phyloP scores from a whole-genome alignment of 2,888 invertebrate species.

The Sepiola atlantica region DNA sequence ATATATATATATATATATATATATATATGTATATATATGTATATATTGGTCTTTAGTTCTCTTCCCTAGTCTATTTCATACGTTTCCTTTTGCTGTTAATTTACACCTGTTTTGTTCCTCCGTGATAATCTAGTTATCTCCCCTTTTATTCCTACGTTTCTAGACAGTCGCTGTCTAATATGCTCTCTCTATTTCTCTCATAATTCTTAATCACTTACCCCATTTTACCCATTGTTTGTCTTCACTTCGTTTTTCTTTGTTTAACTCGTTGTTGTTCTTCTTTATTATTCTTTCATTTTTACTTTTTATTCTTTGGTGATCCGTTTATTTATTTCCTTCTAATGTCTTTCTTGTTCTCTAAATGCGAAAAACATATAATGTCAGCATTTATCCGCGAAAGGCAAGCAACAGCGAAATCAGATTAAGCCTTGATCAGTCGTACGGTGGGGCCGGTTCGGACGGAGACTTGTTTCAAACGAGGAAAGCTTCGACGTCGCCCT shows the following conservation, averaged over 20 bases:
- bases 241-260: neutral
- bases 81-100: neutral
- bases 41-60: neutral
- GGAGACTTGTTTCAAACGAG: neutral
- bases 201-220: too few relatives aligned
- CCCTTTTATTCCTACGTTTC: neutral
- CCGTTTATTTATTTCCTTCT: neutral
- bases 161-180: rapidly evolving
- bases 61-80: neutral
- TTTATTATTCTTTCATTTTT: neutral
- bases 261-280: neutral
- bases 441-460: neutral
- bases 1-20: neutral
- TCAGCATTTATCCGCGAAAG: neutral
- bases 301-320: neutral
- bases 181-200: neutral
- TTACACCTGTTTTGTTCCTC: neutral
- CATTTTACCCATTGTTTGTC: neutral
- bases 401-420: neutral
- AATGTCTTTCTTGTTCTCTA: neutral
- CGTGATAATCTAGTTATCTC: neutral
- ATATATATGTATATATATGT: neutral
- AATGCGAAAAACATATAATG: neutral
- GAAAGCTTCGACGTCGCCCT: neutral
- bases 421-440: neutral